Base-by-base conservation (phyloP, 2,888 invertebrate genomes). In the Cantharis rufa region DNA sequence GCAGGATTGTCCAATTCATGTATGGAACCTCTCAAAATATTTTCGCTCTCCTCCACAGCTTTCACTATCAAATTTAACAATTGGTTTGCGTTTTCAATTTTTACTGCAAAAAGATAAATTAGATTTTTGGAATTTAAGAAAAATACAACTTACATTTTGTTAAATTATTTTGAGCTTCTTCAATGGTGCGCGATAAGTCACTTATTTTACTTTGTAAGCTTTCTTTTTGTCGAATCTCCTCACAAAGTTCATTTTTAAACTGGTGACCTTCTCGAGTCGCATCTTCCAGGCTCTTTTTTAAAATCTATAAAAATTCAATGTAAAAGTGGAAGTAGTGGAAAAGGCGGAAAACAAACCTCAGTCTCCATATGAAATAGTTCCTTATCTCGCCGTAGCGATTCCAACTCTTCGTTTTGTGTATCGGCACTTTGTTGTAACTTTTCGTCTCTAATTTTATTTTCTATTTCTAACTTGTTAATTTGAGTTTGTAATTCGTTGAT, bases 1-100 rank as follows among this genome's bases (percentile, higher is more conserved):
- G 92, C 91, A 9, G 93, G 93, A 87, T 93, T 92, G 82, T 93
- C 93, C 77, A 93, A 89, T 84, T 93, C 92, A 74, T 91, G 85
- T n/a, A 88, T 85, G 2, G 87, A 85, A 77, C 84, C 84, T 82
- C 84, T 86, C 79, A 86, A 79, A 78, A 84, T 85, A 76, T 80
- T 84, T 85, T 87, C 87, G 78, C 81, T 84, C 83, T 85, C 88
- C 82, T 84, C 84, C 76, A 86, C 83, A 68, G 83, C 86, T 82
- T 85, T 86, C 70, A 61, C 74, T 13, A 86, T 84, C 62, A 86
- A 78, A 79, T 85, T 82, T 75, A 85, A 82, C 11, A 86, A 78
- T 27, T 83, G 77, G 16, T 83, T 80, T 69, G 84, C 82, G 69
- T 84, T 82, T 68, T 84, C 82, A 69, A 82, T 82, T 78, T 82